Base-by-base conservation (phyloP, 2,797 vertebrate genomes). In the Philypnodon macrostomus region DNA sequence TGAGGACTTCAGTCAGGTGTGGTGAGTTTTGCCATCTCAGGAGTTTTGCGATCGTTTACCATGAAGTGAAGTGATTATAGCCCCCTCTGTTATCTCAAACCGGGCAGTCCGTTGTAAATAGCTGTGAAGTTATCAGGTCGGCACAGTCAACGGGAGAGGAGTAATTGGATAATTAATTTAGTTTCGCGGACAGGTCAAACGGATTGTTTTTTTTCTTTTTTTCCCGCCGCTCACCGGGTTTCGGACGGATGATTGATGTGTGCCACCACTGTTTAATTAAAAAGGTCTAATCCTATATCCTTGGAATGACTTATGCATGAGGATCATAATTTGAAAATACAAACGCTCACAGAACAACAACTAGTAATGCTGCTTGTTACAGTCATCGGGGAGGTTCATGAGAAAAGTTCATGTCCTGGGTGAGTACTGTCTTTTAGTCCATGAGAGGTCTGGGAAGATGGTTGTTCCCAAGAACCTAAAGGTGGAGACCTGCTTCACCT, bases 101-200 rank as follows among this genome's bases (percentile, higher is more conserved):
- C 16, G 70, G 64, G 63, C 70, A 84, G 77, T 82, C 75, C 49
- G 78, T 83, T 73, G 84, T 86, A 83, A 88, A 87, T 86, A 86
- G 80, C 74, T 73, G 51, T 53, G 42, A 77, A 83, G 79, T 85
- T 88, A 89, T 90, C 87, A 81, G 62, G 70, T 70, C 67, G 53
- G 72, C 69, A 63, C 87, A 90, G 81, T 88, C 84, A 74, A 67
- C 80, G n/a, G 66, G 70, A 85, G 73, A 82, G 67, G 58, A 81
- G 67, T 85, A 89, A 87, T 90, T 87, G 84, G 85, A 88, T 89
- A 88, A 88, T 88, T 87, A 87, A 88, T 90, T 89, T 82, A 80
- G 75, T n/a, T n/a, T 70, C 61, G 56, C n/a, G 68, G 83, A 87
- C 84, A 86, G 81, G 83, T 87, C 80, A 87, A 86, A 86, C 67